Base-by-base conservation (phyloP, 2,888 invertebrate species). In the Drosophila histrio region DNA sequence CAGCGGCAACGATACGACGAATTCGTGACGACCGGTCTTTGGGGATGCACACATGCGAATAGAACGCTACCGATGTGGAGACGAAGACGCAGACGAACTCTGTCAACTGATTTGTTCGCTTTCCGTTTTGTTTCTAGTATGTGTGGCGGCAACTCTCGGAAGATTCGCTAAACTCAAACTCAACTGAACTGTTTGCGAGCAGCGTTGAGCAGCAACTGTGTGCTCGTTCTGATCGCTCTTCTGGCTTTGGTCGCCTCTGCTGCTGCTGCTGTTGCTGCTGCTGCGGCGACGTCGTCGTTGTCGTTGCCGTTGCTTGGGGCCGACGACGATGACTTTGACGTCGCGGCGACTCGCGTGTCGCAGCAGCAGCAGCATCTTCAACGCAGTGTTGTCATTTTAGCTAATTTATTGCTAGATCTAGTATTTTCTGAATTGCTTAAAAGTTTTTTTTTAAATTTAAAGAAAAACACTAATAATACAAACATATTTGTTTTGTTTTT, bases 1-100 rank as follows among this genome's bases (percentile, higher is more conserved):
- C 34, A 26, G 17, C 4, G 8, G 8, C 46, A 24, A 57, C 61
- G 56, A 54, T 6, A 2, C 46, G 15, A 62, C 67, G 57, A 56
- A 72, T 66, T 47, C 46, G 60, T 60, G 54, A 66, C 56, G 72
- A 72, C 72, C 72, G 73, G 68, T 72, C 57, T 71, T 53, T 53
- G 49, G 28, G 49, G 43, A 64, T 46, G 34, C 41, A 34, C 38
- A 13, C 53, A 22, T 17, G n/a, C 9, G 30, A 22, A 24, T 57
- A 49, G 36, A 62, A 53, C 30, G 22, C 24, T 38, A 38, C 30
- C 62, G 53, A 57, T 46, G 17, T 13, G 7, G 24, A 8, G 3
- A 46, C 38, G 39, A 22, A 36, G 21, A 53, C 22, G 30, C 8
- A 43, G 62, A 38, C 43, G 56, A 15, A 59, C 43, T 44, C 24